These are phyloP conservation scores for Ips nitidus DNA, from an alignment of 1,140 invertebrate genomes.

Conservation along the genomic window DNA sequence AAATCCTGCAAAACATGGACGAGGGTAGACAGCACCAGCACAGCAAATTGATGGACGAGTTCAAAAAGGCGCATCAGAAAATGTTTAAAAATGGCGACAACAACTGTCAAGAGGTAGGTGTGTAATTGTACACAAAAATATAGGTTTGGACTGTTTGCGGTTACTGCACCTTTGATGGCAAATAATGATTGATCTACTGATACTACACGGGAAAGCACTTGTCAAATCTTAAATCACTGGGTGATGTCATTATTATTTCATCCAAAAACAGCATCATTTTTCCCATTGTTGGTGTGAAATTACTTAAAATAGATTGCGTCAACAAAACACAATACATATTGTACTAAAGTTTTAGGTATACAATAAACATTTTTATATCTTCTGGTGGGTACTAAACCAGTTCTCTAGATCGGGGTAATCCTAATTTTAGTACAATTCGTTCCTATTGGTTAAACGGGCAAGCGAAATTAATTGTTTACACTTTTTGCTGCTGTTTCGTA, in stretches of 20 bases:
- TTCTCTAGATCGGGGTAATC: too few species aligned
- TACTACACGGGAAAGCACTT: too few species aligned
- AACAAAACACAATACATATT: too few species aligned
- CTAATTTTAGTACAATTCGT: neutral
- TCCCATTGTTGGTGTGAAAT: too few species aligned
- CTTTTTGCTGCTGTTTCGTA: conserved; percentile 23
- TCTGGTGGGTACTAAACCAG: too few species aligned
- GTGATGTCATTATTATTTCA: too few species aligned
- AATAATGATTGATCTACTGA: too few species aligned
- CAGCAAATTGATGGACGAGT: conserved; percentile 81
- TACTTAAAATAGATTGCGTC: too few species aligned
- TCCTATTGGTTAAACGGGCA: neutral
- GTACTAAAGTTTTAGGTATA: neutral
- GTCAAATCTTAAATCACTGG: too few species aligned
- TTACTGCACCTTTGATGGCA: too few species aligned
- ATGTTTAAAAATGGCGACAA: conserved; percentile 64
- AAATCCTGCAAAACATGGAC: conserved; percentile 52
- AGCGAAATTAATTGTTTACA: conserved; percentile 32
- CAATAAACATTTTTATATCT: neutral
- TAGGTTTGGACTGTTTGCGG: too few species aligned
- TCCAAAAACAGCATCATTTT: too few species aligned
- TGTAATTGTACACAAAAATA: neutral
- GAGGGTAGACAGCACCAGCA: conserved; percentile 67
- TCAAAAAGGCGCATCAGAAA: conserved; percentile 79
- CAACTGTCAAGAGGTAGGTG: conserved; percentile 49